Evolutionary conservation across 2,113 vertebrate genomes (phyloP).

Genomic region (Balaeniceps rex): DNA sequence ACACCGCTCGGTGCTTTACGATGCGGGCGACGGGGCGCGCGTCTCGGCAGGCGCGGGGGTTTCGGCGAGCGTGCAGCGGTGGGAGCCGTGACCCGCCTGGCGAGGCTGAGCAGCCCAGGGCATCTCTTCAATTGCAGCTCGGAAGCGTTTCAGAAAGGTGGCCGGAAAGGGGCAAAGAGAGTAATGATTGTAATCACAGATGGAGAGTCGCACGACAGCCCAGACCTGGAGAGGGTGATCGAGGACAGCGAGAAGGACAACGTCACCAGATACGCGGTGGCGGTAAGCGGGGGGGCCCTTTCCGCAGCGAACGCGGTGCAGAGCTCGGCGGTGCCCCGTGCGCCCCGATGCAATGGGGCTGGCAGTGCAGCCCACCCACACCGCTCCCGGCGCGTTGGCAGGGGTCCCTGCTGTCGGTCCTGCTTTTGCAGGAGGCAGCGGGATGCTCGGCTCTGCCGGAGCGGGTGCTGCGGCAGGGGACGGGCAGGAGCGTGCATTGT

Average conservation of each 20-base stretch:
- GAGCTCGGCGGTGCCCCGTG: accelerated
- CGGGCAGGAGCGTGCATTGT: background rate
- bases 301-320: accelerated
- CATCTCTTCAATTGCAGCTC: conserved; percentile 68
- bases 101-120: conserved; percentile 23
- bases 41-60: background rate
- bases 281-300: conserved; percentile 71
- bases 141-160: conserved; percentile 88
- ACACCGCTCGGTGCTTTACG: accelerated
- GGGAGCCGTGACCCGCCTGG: background rate
- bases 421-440: background rate
- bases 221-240: conserved; percentile 85
- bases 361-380: background rate
- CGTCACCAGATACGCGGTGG: conserved; percentile 93
- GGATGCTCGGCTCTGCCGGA: accelerated
- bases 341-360: background rate
- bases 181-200: conserved; percentile 99
- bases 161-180: conserved; percentile 89
- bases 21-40: accelerated
- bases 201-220: conserved; percentile 95
- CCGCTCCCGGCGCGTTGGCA: accelerated
- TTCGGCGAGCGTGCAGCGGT: background rate
- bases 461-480: accelerated
- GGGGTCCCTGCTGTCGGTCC: background rate
- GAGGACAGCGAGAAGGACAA: conserved; percentile 88